phyloP scores from a whole-genome alignment of 2,113 vertebrate genomes.

The Microtus ochrogaster region DNA sequence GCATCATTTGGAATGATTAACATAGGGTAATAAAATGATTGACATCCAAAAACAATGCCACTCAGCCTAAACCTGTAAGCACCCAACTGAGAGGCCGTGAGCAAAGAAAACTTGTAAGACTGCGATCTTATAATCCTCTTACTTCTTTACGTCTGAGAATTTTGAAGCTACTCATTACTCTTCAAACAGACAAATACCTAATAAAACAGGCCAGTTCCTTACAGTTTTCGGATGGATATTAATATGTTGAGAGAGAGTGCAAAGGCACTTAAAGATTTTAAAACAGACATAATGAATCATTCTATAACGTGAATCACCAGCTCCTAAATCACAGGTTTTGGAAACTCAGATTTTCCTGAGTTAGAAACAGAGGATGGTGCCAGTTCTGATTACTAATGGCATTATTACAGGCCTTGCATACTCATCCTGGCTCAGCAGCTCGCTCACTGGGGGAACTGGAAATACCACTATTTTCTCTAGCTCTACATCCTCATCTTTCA shows the following conservation, averaged over 20 bases:
- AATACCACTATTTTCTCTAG: background rate
- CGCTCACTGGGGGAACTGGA: background rate
- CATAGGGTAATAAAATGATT: background rate
- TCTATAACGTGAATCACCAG: background rate
- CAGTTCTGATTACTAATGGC: background rate
- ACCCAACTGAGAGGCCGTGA: background rate
- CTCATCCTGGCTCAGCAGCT: background rate
- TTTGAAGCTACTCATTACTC: constrained; percentile 12
- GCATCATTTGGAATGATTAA: background rate
- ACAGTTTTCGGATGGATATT: background rate
- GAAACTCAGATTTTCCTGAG: constrained; percentile 1
- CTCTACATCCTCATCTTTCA: background rate
- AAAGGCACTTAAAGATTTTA: constrained; percentile 6
- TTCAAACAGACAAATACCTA: constrained; percentile 14
- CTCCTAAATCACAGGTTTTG: constrained; percentile 33
- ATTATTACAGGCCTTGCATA: background rate
- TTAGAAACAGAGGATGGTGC: background rate
- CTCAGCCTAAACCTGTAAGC: background rate
- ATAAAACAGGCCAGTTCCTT: constrained; percentile 20
- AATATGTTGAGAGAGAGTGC: background rate
- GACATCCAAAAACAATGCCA: background rate
- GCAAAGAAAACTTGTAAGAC: background rate
- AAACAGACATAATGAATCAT: background rate
- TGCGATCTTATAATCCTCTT: background rate
- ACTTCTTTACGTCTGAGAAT: background rate